A percentile compares a stretch with the other conserved stretches of the same genome.
These are phyloP conservation scores for Rhyacichthys aspro DNA, from an alignment of 2,797 vertebrate species.

Conservation along the genomic window DNA sequence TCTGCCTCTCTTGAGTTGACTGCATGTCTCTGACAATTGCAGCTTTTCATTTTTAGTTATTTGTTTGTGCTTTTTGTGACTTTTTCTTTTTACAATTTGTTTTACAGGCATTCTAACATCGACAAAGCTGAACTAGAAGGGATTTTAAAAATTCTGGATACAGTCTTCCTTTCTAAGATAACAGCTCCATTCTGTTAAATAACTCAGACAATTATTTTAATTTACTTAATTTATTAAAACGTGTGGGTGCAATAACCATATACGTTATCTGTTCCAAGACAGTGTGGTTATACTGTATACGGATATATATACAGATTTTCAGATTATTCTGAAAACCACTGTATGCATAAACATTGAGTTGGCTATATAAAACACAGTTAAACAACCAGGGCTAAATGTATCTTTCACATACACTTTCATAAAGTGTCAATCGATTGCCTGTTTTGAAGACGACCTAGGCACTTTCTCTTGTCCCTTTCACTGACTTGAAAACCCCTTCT, in stretches of 20 bases:
- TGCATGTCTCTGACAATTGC: constrained; percentile 84
- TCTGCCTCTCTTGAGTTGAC: constrained; percentile 61
- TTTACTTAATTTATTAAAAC: neutral
- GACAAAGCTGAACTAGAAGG: constrained; percentile 36
- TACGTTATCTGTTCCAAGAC: too few species aligned
- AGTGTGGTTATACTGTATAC: too few species aligned
- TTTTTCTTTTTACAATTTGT: constrained; percentile 60
- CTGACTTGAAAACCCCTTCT: constrained; percentile 78
- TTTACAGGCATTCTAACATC: constrained; percentile 67
- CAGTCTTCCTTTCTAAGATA: constrained; percentile 45
- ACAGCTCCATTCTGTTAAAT: constrained; percentile 8
- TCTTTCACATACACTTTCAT: constrained; percentile 23
- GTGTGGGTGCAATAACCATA: too few species aligned
- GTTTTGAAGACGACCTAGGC: constrained; percentile 69
- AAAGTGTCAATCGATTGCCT: constrained; percentile 54
- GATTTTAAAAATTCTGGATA: constrained; percentile 54
- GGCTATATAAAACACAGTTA: too few species aligned
- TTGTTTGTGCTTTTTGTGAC: constrained; percentile 64
- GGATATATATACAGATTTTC: too few species aligned
- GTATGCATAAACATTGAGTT: too few species aligned
- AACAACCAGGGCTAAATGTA: constrained; percentile 22
- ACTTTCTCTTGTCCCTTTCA: constrained; percentile 75
- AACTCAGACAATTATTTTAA: constrained; percentile 7
- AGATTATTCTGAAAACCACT: too few species aligned
- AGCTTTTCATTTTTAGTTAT: constrained; percentile 80